Evolutionary conservation across 2,113 vertebrate species (phyloP), one percentile per base, ranked within the genome.

Genomic region (Strix aluco): DNA sequence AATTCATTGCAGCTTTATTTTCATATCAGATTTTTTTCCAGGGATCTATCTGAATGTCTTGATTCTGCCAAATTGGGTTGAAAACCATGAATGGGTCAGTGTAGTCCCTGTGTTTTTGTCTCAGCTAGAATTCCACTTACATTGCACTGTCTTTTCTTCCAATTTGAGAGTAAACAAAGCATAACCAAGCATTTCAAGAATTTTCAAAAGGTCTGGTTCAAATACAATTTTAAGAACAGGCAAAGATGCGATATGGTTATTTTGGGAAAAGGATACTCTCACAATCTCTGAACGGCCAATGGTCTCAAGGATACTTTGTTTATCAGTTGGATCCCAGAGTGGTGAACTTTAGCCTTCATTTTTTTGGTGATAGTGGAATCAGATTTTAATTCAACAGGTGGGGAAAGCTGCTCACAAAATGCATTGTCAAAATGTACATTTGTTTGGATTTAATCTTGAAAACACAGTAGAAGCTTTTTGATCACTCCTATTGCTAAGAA

Each of bases 81-180:
- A 82, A 96, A 94, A 82, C 14, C 66, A 66, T 88, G 93, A 95
- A 95, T 91, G 84, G 29, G 9, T 10, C 34, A 30, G 66, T 26
- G 21, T 46, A 46, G 54, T 58, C 42, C 49, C 32, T 30, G 34
- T 46, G 27, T 34, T 79, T 92, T 81, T 71, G 30, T 65, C 77
- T 89, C 80, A 81, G 34, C 13, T 79, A 46, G 40, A 91, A 69
- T 75, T 94, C 80, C 16, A 38, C 26, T 83, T 86, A 32, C 13
- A 27, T 71, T 78, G 52, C 20, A 58, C 25, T 79, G 38, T 9
- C 54, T 85, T 75, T 61, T 67, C 65, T 87, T 92, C 66, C 66
- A 91, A 11, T 62, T n/a, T 85, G 51, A 69, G 49, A 85, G 70
- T 69, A 94, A 95, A 91, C 69, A 92, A 93, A 94, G 52, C 70